A percentile compares a stretch with the other conserved stretches of the same genome.
Conservation (phyloP, 2,888 invertebrate species). For the Spialia ferax region DNA sequence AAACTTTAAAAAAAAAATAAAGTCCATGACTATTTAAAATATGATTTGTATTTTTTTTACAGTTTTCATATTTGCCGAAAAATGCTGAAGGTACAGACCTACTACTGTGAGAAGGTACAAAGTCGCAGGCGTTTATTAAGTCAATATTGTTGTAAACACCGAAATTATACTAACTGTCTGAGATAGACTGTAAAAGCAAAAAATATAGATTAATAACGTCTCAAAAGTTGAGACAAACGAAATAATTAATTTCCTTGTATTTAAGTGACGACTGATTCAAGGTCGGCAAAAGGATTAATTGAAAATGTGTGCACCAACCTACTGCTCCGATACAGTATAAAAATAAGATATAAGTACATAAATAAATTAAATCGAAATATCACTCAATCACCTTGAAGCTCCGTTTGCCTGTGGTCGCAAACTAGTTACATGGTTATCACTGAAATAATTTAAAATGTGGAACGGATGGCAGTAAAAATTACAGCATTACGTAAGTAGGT, state of each 20-base stretch:
- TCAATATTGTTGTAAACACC: too few species aligned
- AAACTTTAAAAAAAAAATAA: too few species aligned
- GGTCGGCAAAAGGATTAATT: constrained; percentile 40
- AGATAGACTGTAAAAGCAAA: too few species aligned
- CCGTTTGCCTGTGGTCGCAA: constrained; percentile 36
- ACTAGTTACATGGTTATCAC: constrained; percentile 39
- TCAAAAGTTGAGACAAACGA: constrained; percentile 20
- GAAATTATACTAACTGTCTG: too few species aligned
- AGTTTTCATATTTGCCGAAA: too few species aligned
- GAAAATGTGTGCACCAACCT: constrained; percentile 36
- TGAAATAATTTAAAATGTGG: constrained; percentile 42
- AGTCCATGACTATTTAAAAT: too few species aligned
- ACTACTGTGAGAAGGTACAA: too few species aligned
- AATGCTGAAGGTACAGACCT: too few species aligned
- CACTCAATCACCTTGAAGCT: constrained; percentile 61
- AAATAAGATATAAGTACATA: constrained; percentile 17
- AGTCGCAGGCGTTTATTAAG: too few species aligned
- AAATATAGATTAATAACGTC: neutral
- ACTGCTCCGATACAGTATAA: constrained; percentile 5
- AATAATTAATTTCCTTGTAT: constrained; percentile 36
- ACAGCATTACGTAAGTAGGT: constrained; percentile 16
- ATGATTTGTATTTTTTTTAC: too few species aligned
- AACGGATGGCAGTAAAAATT: constrained; percentile 36
- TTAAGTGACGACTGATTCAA: constrained; percentile 34
- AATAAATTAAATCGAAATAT: constrained; percentile 53